These are phyloP conservation scores for Microcebus ravelobensis DNA, from an alignment of 2,113 vertebrate species.

Conservation along the genomic window DNA sequence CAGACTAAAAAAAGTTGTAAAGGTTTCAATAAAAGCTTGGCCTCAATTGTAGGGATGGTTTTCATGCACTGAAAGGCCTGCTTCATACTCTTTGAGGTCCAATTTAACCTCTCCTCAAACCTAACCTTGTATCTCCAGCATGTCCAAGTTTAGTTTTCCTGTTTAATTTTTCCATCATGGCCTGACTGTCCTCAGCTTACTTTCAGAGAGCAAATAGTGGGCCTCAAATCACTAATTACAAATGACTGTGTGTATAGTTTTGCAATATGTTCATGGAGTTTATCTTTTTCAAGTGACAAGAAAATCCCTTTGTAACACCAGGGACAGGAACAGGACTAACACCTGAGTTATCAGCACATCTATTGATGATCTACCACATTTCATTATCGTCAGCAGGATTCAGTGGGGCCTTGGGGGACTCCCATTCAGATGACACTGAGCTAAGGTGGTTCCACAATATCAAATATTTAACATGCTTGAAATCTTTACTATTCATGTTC, in stretches of 20 bases:
- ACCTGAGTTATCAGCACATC: neutral
- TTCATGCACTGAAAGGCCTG: neutral
- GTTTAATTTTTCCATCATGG: neutral
- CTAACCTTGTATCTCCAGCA: neutral
- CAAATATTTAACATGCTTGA: neutral
- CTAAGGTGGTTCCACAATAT: neutral
- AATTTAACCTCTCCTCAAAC: neutral
- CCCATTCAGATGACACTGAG: neutral
- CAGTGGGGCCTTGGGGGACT: neutral
- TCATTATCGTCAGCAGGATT: neutral
- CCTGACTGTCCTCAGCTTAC: neutral
- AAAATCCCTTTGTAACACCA: neutral
- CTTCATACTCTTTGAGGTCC: neutral
- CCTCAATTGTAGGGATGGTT: neutral
- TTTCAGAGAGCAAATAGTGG: neutral
- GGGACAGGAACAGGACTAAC: constrained; percentile 18
- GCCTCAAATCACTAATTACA: neutral
- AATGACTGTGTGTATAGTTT: neutral
- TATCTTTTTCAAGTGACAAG: constrained; percentile 3
- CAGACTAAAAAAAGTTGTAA: neutral
- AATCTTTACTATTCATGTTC: neutral
- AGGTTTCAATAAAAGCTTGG: neutral
- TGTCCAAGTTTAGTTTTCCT: neutral
- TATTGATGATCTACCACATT: neutral
- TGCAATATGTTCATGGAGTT: neutral